Base-by-base conservation (phyloP, 37 sponge, comb jelly and placozoan species). In the Lycopodina hypogea region DNA sequence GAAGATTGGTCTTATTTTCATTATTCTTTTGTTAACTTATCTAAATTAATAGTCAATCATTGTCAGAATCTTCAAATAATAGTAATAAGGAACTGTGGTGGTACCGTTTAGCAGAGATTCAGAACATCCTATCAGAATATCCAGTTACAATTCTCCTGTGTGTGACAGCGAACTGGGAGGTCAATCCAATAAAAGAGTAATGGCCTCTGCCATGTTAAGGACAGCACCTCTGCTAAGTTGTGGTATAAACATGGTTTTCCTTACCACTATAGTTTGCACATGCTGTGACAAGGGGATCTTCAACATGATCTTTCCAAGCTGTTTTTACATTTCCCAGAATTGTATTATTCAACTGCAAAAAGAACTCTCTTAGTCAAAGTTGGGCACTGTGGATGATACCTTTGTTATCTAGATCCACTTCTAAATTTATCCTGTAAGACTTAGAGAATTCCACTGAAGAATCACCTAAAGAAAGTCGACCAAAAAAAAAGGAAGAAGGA, bases 381-480 rank as follows among this genome's bases (percentile, higher is more conserved):
- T 82, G 74, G 11, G 75, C 65, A 24, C 35, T 42, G 6, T 74
- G 36, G 21, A 82, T 65, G 60, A 30, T 9, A 21, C 24, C 37
- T 2, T 53, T 64, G 82, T 28, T 38, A 45, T 26, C 63, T 24
- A 82, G 35, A 19, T 82, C 55, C 0, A 83, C 21, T 19, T 56
- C 22, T 36, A 83, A 83, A 9, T 50, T 83, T n/a, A 83, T n/a
- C 22, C 64, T 62, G 28, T 56, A 55, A 14, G 56, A 24, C 7
- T 32, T 65, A 34, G 2, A 65, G 35, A 65, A 65, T 7, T 65
- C 35, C 7, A 32, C 32, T 12, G 11, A 2, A 4, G 32, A 4
- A 30, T 65, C 35, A 19, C 66, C 66, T 76, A n/a, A 42, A 51
- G 23, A 45, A 51, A 33, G n/a, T n/a, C 41, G 48, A 24, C n/a